Evolutionary conservation across 2,888 invertebrate genomes (phyloP).

Genomic region (Eudasyphora cyanicolor): DNA sequence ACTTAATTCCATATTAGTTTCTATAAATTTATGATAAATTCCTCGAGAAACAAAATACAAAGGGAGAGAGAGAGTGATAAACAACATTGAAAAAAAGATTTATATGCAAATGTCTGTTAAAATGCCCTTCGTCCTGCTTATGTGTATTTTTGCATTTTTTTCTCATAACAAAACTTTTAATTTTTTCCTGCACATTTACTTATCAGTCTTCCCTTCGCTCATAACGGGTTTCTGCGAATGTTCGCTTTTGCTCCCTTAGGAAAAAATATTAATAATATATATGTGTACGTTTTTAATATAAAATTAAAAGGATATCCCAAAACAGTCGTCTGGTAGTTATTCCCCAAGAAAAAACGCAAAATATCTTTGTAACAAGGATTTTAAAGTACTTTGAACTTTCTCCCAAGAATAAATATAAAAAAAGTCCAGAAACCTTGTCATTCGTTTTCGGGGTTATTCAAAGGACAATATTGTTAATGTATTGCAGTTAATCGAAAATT

Average conservation of each 20-base stretch:
- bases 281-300: not conserved
- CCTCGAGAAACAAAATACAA: too few relatives aligned
- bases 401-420: too few relatives aligned
- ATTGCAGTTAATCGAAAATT: too few relatives aligned
- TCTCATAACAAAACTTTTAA: slow-evolving; percentile 10
- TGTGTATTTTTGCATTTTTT: not conserved
- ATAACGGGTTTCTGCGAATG: not conserved
- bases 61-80: not conserved
- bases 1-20: not conserved
- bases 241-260: not conserved
- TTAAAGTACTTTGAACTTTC: too few relatives aligned
- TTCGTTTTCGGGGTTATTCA: too few relatives aligned
- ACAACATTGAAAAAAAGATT: not conserved
- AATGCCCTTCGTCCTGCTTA: not conserved
- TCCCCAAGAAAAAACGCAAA: not conserved
- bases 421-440: too few relatives aligned
- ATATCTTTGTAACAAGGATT: not conserved
- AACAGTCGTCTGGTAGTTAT: not conserved
- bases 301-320: not conserved
- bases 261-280: not conserved
- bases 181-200: not conserved
- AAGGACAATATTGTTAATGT: too few relatives aligned
- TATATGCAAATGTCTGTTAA: not conserved
- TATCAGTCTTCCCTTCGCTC: not conserved
- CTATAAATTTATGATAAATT: slow-evolving; percentile 1